These are phyloP conservation scores for Polypterus senegalus DNA, from an alignment of 2,113 vertebrate species.

Conservation along the genomic window DNA sequence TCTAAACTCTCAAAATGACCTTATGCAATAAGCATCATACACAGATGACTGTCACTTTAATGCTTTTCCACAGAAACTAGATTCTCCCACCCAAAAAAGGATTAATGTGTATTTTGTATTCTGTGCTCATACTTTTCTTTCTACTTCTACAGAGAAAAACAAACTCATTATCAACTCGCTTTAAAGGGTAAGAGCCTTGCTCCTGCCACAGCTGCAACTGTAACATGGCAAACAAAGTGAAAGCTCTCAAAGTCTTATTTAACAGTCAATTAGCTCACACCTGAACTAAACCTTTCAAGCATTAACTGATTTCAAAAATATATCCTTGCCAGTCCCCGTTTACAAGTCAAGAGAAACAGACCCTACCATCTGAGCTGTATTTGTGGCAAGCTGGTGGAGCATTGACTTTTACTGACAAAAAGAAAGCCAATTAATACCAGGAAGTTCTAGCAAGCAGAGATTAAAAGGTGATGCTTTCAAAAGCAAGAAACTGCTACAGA, in stretches of 20 bases:
- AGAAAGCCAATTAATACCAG: constrained; percentile 2
- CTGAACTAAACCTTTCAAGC: constrained; percentile 33
- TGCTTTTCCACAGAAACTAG: too few species aligned
- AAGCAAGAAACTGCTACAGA: background rate
- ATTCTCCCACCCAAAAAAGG: too few species aligned
- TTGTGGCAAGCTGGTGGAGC: background rate
- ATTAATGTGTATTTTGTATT: constrained; percentile 1
- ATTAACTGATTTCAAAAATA: constrained; percentile 32
- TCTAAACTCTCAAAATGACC: too few species aligned
- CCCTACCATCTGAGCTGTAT: constrained; percentile 1
- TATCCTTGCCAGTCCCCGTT: constrained; percentile 22
- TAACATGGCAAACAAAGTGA: constrained; percentile 5
- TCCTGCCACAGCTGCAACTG: constrained; percentile 20
- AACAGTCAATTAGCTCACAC: constrained; percentile 49
- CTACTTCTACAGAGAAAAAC: background rate
- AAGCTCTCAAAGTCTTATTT: constrained; percentile 35
- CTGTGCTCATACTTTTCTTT: constrained; percentile 8
- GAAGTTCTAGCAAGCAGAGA: background rate
- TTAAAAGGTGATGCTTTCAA: background rate
- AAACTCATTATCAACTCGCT: constrained; percentile 3
- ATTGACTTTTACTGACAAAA: constrained; percentile 1
- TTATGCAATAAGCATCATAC: too few species aligned
- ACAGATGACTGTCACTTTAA: too few species aligned
- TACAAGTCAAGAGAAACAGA: constrained; percentile 4
- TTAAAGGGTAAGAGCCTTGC: constrained; percentile 8